Percentiles rank a stretch among this genome's conserved stretches.
These are phyloP conservation scores for Brachyrhaphis roseni DNA, from an alignment of 2,797 vertebrate species.

Conservation along the genomic window DNA sequence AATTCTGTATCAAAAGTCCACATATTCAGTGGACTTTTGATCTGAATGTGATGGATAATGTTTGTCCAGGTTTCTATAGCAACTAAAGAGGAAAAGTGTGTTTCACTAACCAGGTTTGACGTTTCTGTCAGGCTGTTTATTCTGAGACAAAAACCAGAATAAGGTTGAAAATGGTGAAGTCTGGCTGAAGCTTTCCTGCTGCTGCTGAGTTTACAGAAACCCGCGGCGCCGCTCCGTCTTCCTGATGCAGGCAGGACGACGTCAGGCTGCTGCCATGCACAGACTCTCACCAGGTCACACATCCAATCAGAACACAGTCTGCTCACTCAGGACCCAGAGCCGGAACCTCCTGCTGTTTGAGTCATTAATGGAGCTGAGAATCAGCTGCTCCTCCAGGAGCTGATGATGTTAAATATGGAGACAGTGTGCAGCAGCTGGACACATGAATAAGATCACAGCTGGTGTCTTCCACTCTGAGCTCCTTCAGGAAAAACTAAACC, in stretches of 20 bases:
- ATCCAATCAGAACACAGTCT: neutral
- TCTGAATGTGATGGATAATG: neutral
- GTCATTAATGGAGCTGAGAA: neutral
- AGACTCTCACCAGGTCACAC: neutral
- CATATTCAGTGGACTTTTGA: neutral
- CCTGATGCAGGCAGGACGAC: neutral
- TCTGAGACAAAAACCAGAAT: constrained; percentile 1
- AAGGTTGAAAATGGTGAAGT: neutral
- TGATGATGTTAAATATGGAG: neutral
- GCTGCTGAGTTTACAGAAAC: neutral
- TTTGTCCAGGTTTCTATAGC: neutral
- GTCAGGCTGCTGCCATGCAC: neutral
- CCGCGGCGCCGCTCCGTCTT: neutral
- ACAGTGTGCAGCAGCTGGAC: neutral
- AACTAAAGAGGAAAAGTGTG: neutral
- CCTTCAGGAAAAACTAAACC: neutral
- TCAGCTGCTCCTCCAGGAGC: neutral
- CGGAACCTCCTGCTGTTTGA: neutral
- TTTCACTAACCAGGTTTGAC: neutral
- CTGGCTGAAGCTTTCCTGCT: neutral
- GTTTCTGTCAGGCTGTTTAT: neutral
- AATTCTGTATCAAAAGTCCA: neutral
- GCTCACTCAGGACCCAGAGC: neutral
- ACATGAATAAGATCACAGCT: neutral
- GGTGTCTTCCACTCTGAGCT: neutral